phyloP scores from a whole-genome alignment of 1,140 invertebrate species.

The Nilaparvata lugens region DNA sequence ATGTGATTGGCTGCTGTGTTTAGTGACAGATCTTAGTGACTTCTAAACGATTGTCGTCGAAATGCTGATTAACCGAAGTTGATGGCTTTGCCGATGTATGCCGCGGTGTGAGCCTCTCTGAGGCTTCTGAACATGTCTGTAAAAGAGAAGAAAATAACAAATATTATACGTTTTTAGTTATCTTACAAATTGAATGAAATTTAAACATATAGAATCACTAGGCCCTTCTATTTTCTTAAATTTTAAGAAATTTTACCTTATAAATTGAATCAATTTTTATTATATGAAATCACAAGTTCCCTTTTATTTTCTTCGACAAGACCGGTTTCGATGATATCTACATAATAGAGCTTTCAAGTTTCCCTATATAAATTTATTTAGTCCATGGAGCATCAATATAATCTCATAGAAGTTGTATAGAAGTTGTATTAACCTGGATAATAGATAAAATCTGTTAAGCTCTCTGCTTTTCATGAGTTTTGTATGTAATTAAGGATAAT shows the following conservation, averaged over 20 bases:
- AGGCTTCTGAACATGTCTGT: conserved; percentile 96
- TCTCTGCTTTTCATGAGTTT: no score
- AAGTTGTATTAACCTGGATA: no score
- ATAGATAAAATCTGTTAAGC: no score
- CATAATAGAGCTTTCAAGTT: neutral
- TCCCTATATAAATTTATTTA: neutral
- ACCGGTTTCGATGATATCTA: neutral
- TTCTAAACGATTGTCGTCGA: no score
- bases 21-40: no score
- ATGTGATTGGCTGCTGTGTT: no score
- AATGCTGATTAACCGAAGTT: conserved; percentile 62
- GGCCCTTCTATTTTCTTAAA: no score
- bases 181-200: neutral
- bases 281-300: neutral
- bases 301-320: neutral
- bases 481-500: no score
- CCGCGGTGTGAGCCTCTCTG: conserved; percentile 91
- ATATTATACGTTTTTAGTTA: neutral
- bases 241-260: no score
- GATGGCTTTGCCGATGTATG: conserved; percentile 95
- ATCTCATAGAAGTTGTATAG: no score
- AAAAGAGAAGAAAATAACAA: conserved; percentile 33
- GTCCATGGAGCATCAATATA: no score
- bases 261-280: no score
- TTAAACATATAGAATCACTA: conserved; percentile 11